These are phyloP conservation scores for Brevimyrus niger DNA, from an alignment of 2,113 vertebrate species.

Conservation along the genomic window DNA sequence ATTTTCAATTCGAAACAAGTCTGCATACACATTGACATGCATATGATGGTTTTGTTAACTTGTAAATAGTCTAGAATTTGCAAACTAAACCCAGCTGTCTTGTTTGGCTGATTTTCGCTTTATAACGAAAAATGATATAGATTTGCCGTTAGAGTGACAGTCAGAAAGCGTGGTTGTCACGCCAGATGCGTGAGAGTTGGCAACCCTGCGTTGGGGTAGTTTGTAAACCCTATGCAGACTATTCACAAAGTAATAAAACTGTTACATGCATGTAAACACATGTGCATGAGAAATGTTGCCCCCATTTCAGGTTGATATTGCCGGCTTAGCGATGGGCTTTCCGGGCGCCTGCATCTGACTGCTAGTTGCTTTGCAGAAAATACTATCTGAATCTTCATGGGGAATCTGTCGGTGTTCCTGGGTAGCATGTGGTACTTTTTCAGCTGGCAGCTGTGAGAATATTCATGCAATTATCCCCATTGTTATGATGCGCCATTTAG, in stretches of 20 bases:
- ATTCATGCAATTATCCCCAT: conserved; percentile 10
- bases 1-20: too few relatives aligned
- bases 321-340: neutral
- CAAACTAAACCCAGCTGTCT: too few relatives aligned
- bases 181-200: too few relatives aligned
- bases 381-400: neutral
- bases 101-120: too few relatives aligned
- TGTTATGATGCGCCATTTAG: conserved; percentile 1
- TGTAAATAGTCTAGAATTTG: too few relatives aligned
- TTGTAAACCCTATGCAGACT: neutral
- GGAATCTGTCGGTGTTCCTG: neutral
- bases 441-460: conserved; percentile 11
- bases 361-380: neutral
- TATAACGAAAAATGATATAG: too few relatives aligned
- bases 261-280: neutral
- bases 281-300: neutral
- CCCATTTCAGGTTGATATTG: neutral
- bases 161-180: too few relatives aligned
- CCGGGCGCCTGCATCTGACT: neutral
- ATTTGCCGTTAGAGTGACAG: too few relatives aligned
- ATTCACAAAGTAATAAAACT: neutral
- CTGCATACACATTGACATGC: too few relatives aligned
- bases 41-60: too few relatives aligned
- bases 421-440: neutral
- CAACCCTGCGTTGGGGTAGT: neutral